A percentile compares a stretch with the other conserved stretches of the same genome.
These are phyloP conservation scores for Oceanites oceanicus DNA, from an alignment of 2,113 vertebrate species.

Conservation along the genomic window DNA sequence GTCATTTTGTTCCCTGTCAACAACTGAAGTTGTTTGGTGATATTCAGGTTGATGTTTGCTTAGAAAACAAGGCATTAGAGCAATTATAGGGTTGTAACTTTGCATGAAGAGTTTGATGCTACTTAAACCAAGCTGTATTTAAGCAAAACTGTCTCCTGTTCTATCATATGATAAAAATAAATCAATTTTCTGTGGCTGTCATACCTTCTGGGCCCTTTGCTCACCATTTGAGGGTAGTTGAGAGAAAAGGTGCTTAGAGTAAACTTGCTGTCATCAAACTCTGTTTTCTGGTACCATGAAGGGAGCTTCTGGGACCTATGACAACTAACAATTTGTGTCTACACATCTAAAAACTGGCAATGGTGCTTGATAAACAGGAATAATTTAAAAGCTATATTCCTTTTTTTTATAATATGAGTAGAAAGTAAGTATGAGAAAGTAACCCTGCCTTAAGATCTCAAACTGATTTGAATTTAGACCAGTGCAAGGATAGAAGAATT, in stretches of 20 bases:
- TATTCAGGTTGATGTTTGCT: neutral
- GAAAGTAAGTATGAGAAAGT: neutral
- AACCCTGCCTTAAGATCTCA: neutral
- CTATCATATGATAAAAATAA: neutral
- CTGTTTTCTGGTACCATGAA: neutral
- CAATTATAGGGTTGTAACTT: neutral
- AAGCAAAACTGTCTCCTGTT: neutral
- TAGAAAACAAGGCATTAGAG: neutral
- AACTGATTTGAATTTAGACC: neutral
- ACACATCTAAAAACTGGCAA: neutral
- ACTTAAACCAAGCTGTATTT: neutral
- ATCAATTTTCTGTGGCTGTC: neutral
- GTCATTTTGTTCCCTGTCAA: neutral
- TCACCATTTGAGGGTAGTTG: neutral
- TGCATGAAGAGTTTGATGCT: neutral
- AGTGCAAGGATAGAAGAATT: neutral
- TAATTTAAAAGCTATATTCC: neutral
- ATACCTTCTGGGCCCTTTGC: neutral
- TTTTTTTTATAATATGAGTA: neutral
- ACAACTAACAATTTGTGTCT: neutral
- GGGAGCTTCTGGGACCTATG: neutral
- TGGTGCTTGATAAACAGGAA: neutral
- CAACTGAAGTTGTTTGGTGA: neutral
- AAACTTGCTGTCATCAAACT: neutral
- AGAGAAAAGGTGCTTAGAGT: neutral